Evolutionary conservation across 2,888 invertebrate species (phyloP).

Genomic region (Dysmachus trigonus): DNA sequence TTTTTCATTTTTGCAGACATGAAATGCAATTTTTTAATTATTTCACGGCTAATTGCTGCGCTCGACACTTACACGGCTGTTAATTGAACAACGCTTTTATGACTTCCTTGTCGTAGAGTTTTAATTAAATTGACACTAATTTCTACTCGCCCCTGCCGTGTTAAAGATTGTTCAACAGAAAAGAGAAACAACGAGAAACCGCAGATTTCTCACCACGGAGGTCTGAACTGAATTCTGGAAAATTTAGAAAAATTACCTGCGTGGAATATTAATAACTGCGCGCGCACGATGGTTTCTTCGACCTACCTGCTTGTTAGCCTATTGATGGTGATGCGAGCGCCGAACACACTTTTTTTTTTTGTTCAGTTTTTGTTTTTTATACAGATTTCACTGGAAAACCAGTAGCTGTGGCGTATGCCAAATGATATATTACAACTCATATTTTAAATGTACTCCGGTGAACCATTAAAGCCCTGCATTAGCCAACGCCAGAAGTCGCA

Average conservation of each 20-base stretch:
- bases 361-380: too few relatives aligned
- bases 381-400: constrained; percentile 54
- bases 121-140: constrained; percentile 35
- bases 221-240: constrained; percentile 17
- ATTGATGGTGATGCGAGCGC: constrained; percentile 40
- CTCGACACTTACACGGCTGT: constrained; percentile 2
- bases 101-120: neutral
- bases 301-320: constrained; percentile 46
- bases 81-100: constrained; percentile 8
- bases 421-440: constrained; percentile 57
- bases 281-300: constrained; percentile 8
- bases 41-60: constrained; percentile 18
- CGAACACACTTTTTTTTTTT: neutral
- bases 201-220: constrained; percentile 16
- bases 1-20: constrained; percentile 3
- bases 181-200: neutral
- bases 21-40: constrained; percentile 32
- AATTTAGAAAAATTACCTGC: constrained; percentile 46
- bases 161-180: neutral
- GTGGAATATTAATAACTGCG: constrained; percentile 48
- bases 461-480: constrained; percentile 45
- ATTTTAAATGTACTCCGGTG: constrained; percentile 50
- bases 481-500: constrained; percentile 47
- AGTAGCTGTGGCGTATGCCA: constrained; percentile 56
- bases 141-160: constrained; percentile 1